Percentiles rank a stretch among this genome's conserved stretches.
Evolutionary conservation across 2,113 vertebrate genomes (phyloP).

Genomic region (Anseranas semipalmata): DNA sequence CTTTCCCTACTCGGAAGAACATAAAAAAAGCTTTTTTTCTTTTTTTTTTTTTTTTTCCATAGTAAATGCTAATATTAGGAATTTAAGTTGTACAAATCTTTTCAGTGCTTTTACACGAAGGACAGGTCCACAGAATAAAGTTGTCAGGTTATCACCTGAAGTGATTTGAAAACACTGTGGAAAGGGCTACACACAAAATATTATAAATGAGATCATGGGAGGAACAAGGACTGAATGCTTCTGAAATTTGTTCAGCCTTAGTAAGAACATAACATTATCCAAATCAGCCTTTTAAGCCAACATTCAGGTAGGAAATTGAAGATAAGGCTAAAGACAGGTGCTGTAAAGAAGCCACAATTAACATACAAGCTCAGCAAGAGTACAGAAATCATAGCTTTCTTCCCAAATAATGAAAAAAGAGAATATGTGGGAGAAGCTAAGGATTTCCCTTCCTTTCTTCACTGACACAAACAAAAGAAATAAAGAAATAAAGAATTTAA

Average conservation of each 20-base stretch:
- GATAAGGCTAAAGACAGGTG: neutral
- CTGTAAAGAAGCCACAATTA: neutral
- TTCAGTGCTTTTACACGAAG: neutral
- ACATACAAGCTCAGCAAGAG: fast-evolving
- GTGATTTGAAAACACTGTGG: neutral
- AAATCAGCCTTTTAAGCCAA: neutral
- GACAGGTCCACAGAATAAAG: neutral
- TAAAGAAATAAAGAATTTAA: neutral
- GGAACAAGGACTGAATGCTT: neutral
- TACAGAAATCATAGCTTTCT: neutral
- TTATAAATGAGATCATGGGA: neutral
- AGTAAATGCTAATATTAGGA: neutral
- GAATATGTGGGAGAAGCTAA: neutral
- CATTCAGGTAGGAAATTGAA: neutral
- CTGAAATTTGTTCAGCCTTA: neutral
- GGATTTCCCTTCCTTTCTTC: neutral
- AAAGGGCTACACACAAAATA: neutral
- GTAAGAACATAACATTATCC: neutral
- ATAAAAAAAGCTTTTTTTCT: too few relatives aligned
- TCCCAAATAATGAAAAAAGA: neutral
- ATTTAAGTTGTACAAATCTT: neutral
- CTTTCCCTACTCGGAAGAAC: neutral
- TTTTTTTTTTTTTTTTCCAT: too few relatives aligned
- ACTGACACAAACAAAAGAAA: neutral
- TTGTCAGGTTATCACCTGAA: neutral